A percentile compares a stretch with the other conserved stretches of the same genome.
These are phyloP conservation scores for Rhabdornis inornatus DNA, from an alignment of 2,113 vertebrate genomes.

Conservation along the genomic window DNA sequence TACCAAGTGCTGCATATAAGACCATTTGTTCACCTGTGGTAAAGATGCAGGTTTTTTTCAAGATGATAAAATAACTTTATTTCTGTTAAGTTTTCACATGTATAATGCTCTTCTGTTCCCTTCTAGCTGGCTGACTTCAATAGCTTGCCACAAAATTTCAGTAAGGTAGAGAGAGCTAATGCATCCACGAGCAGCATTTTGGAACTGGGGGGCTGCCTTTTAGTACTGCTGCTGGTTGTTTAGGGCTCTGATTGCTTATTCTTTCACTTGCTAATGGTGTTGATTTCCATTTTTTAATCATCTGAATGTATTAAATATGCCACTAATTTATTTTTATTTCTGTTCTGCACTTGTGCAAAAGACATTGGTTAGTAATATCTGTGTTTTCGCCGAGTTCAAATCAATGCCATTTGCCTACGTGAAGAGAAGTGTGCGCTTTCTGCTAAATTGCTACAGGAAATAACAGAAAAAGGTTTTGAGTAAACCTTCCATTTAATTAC, in stretches of 20 bases:
- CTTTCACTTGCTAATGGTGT: slow-evolving; percentile 5
- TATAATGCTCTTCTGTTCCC: slow-evolving; percentile 6
- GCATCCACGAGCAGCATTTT: background rate
- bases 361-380: background rate
- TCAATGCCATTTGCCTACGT: background rate
- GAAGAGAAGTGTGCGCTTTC: background rate
- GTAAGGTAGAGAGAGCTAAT: slow-evolving; percentile 25
- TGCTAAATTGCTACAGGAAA: slow-evolving; percentile 6
- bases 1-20: background rate
- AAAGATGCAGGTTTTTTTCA: background rate
- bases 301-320: background rate
- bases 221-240: background rate
- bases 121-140: slow-evolving; percentile 35
- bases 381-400: background rate
- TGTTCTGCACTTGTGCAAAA: background rate
- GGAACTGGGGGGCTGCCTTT: background rate
- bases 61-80: background rate
- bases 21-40: background rate
- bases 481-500: slow-evolving; percentile 48
- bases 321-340: slow-evolving; percentile 14
- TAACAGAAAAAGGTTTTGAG: background rate
- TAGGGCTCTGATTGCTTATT: background rate
- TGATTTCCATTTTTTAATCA: slow-evolving; percentile 14
- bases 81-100: background rate
- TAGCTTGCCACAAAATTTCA: slow-evolving; percentile 31